These are phyloP conservation scores for Lasioglossum leucozonium DNA, from an alignment of 2,888 invertebrate species.

Conservation along the genomic window DNA sequence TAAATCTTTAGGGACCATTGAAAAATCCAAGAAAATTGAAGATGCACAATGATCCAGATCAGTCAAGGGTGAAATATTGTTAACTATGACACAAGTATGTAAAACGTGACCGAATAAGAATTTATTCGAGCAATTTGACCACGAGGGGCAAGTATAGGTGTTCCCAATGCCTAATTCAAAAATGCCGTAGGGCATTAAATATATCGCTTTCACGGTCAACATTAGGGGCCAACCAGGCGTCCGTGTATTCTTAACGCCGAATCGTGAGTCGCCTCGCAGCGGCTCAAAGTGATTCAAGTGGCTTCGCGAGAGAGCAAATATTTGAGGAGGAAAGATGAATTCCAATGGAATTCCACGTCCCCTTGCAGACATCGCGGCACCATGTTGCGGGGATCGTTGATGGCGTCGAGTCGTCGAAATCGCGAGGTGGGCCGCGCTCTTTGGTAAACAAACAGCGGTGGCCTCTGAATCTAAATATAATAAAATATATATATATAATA, in stretches of 20 bases:
- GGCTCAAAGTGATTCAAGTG: constrained; percentile 67
- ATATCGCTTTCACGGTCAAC: constrained; percentile 61
- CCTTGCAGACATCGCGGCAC: constrained; percentile 57
- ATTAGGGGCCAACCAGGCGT: constrained; percentile 24
- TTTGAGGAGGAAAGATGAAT: constrained; percentile 70
- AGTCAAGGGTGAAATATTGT: background rate
- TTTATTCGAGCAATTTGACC: background rate
- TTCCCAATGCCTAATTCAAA: constrained; percentile 1
- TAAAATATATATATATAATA: background rate
- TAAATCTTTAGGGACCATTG: no score
- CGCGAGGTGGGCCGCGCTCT: background rate
- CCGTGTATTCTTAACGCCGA: constrained; percentile 57
- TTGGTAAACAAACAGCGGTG: constrained; percentile 2
- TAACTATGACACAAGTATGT: background rate
- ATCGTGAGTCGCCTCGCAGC: constrained; percentile 47
- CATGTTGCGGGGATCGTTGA: constrained; percentile 25
- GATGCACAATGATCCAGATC: background rate
- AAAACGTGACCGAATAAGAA: background rate
- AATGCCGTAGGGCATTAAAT: constrained; percentile 27
- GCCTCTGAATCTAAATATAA: constrained; percentile 1
- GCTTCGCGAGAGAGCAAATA: constrained; percentile 68
- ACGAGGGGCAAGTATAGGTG: background rate
- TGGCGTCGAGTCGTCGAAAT: constrained; percentile 25
- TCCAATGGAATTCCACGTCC: constrained; percentile 67
- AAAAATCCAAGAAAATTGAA: no score